Percentiles rank a stretch among this genome's conserved stretches.
phyloP scores from a whole-genome alignment of 2,888 invertebrate species.

The Andrena marginata region DNA sequence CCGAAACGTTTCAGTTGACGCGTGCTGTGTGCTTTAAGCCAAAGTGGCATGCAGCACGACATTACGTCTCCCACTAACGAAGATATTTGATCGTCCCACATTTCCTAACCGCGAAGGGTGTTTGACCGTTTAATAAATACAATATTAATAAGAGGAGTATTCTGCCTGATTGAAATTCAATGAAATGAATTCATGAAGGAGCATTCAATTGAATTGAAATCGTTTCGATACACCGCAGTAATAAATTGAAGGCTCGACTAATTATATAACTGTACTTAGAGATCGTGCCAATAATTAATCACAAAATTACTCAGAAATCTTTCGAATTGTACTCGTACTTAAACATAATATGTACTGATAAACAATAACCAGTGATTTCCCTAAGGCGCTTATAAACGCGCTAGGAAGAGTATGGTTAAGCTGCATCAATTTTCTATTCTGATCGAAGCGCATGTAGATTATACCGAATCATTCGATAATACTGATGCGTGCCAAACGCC shows the following conservation, averaged over 20 bases:
- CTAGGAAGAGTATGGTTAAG: background rate
- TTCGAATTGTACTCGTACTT: no score
- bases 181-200: background rate
- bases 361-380: background rate
- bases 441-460: conserved; percentile 23
- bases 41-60: conserved; percentile 55
- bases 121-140: conserved; percentile 57
- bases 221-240: background rate
- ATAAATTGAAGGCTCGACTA: background rate
- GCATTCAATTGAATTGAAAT: background rate
- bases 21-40: conserved; percentile 42
- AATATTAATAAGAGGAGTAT: conserved; percentile 43
- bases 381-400: background rate
- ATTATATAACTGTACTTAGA: background rate
- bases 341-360: no score
- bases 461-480: conserved; percentile 28
- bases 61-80: conserved; percentile 58
- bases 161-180: background rate
- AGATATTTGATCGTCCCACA: conserved; percentile 78
- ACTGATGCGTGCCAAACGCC: conserved; percentile 35
- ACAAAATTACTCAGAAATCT: no score
- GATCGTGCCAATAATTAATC: background rate
- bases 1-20: conserved; percentile 47
- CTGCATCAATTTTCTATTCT: conserved; percentile 23
- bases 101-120: conserved; percentile 58